phyloP scores from a whole-genome alignment of 2,113 vertebrate species.

The Rhinogobius similis region DNA sequence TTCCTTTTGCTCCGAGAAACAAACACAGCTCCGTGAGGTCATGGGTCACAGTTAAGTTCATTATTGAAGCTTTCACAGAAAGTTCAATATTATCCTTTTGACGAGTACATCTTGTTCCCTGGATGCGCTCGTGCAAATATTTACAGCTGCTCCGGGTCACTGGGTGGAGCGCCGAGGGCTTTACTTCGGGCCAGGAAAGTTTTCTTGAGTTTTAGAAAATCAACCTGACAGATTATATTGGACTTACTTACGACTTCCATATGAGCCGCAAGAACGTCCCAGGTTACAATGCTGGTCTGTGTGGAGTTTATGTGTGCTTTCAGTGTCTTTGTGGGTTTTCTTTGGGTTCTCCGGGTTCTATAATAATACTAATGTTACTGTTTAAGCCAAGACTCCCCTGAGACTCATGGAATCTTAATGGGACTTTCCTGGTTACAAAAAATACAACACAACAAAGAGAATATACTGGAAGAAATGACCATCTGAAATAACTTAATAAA shows the following conservation, averaged over 20 bases:
- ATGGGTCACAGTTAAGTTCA: neutral
- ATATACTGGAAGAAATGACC: no score
- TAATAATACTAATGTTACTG: no score
- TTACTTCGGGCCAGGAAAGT: neutral
- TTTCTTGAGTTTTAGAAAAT: neutral
- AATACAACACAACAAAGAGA: neutral
- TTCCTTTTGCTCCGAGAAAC: neutral
- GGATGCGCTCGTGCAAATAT: slow-evolving; percentile 71
- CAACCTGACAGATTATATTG: neutral
- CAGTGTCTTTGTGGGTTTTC: neutral
- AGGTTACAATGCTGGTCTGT: neutral
- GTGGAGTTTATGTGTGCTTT: neutral
- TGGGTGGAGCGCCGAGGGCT: slow-evolving; percentile 31
- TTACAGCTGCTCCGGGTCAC: slow-evolving; percentile 68
- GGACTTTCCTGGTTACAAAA: slow-evolving; percentile 24
- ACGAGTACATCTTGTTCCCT: slow-evolving; percentile 74
- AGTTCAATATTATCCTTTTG: slow-evolving; percentile 44
- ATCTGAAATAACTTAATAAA: no score
- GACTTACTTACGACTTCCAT: neutral
- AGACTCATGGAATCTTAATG: neutral
- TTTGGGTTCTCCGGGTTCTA: neutral
- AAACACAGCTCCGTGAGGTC: neutral
- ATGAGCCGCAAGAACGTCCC: neutral
- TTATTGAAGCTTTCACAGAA: neutral
- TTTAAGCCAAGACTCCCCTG: neutral